A percentile compares a stretch with the other conserved stretches of the same genome.
Evolutionary conservation across 1,140 invertebrate genomes (phyloP).

Genomic region (Calliphora vicina): DNA sequence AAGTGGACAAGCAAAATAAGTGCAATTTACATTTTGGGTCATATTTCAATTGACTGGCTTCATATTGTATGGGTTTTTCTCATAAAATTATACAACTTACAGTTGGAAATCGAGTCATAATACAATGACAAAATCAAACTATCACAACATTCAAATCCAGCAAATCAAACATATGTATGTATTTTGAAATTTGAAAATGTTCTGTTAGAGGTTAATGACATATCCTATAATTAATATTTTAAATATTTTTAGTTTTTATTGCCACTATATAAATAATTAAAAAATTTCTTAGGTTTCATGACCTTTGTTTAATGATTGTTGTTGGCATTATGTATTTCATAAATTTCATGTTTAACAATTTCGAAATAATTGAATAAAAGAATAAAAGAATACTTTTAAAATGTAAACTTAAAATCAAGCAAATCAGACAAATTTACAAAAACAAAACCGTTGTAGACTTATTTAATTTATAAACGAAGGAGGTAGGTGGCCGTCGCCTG

Average conservation of each 20-base stretch:
- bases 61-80: too few species aligned
- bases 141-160: not conserved
- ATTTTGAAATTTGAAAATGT: not conserved
- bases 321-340: not conserved
- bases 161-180: not conserved
- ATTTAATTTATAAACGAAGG: not conserved
- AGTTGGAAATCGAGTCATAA: not conserved
- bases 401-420: not conserved
- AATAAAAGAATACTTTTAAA: not conserved
- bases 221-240: not conserved
- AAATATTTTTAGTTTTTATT: not conserved
- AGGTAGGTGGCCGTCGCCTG: not conserved
- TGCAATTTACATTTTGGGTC: constrained; percentile 39
- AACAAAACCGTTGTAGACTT: not conserved
- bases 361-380: not conserved
- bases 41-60: constrained; percentile 39
- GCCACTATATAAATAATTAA: not conserved
- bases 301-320: not conserved
- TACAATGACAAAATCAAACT: not conserved
- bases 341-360: not conserved
- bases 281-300: not conserved
- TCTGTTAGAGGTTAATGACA: not conserved
- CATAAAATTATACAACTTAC: not conserved
- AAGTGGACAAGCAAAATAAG: not conserved
- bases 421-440: not conserved